Conservation (phyloP, 92 coral and sea anemone species). For the Porites lobata region DNA sequence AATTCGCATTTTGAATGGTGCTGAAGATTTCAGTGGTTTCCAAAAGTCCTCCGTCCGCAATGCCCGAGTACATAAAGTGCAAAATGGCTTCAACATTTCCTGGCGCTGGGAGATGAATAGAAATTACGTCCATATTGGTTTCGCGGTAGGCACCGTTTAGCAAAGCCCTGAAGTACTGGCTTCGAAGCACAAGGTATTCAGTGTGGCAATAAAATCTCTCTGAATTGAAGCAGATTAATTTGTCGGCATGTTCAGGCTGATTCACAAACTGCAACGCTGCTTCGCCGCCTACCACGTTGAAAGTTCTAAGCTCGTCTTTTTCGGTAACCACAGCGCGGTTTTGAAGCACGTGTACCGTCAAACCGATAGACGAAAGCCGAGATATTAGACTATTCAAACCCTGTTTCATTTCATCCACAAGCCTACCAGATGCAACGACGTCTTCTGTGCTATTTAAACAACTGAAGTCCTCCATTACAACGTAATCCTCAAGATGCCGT, state of each 20-base stretch:
- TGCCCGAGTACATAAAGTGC: constrained; percentile 89
- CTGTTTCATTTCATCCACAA: constrained; percentile 61
- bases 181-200: constrained; percentile 88
- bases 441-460: background rate
- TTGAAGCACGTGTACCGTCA: constrained; percentile 88
- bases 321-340: constrained; percentile 86
- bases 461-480: constrained; percentile 17
- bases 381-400: constrained; percentile 60
- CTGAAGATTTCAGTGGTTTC: constrained; percentile 85
- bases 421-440: background rate
- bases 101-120: constrained; percentile 90
- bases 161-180: constrained; percentile 91
- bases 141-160: constrained; percentile 86
- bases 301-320: constrained; percentile 58
- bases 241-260: constrained; percentile 91
- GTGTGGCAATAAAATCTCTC: constrained; percentile 92
- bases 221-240: constrained; percentile 80
- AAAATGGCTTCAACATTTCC: constrained; percentile 88
- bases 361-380: constrained; percentile 73
- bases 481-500: background rate
- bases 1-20: constrained; percentile 86
- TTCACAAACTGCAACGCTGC: constrained; percentile 94
- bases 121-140: constrained; percentile 80
- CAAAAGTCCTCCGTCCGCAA: constrained; percentile 76
- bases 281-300: constrained; percentile 86